Base-by-base conservation (phyloP, 2,888 invertebrate species). In the Copidosoma aretas region DNA sequence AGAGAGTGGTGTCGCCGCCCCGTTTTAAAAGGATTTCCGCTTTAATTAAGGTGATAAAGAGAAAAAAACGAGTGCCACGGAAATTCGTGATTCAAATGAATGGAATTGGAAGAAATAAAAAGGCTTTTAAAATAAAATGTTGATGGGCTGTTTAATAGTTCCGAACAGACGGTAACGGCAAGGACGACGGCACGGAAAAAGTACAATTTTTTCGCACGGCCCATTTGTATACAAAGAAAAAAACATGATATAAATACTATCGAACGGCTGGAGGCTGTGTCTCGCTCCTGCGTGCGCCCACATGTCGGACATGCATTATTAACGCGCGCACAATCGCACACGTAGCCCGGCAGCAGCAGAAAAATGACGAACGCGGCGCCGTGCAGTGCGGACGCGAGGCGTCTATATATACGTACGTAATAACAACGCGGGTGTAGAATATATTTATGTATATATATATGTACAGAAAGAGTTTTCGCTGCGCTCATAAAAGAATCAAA, bases 401-500 rank as follows among this genome's bases (percentile, higher is more conserved):
- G n/a, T n/a, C n/a, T n/a, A n/a, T n/a, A n/a, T n/a, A n/a, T n/a
- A n/a, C n/a, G n/a, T n/a, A n/a, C n/a, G n/a, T n/a, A n/a, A n/a
- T n/a, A n/a, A 32, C 32, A 32, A 8, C 32, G 32, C 32, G 32
- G 32, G 32, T n/a, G n/a, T n/a, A n/a, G n/a, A n/a, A 32, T 32
- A 32, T 32, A 32, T 32, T 32, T n/a, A n/a, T n/a, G n/a, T n/a
- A n/a, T n/a, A n/a, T n/a, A 43, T 60, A 15, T 46, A 60, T 39
- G 46, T 32, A 57, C 41, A 65, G 66, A 71, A 71, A 71, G 71
- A 71, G 71, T 69, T 71, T 69, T 67, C 71, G 69, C 64, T 62
- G 67, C n/a, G 64, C 71, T 71, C 66, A 59, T 71, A 64, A 69
- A 71, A 71, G 32, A 71, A 71, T 69, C 67, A 69, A 71, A 69